phyloP scores from a whole-genome alignment of 92 coral and sea anemone genomes.

The Diadumene lineata region DNA sequence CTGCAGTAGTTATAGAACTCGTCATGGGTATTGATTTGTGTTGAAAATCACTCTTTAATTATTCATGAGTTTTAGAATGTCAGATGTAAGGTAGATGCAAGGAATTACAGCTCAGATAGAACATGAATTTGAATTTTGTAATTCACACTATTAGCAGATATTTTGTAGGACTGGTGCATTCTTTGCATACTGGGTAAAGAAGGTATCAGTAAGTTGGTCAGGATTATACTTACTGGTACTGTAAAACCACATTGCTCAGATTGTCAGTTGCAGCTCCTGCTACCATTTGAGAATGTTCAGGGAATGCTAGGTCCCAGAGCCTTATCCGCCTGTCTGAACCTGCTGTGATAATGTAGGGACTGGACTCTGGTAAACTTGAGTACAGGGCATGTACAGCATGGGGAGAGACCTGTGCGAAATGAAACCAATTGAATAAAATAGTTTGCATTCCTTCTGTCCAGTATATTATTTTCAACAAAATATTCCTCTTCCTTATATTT shows the following conservation, averaged over 20 bases:
- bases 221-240: constrained; percentile 94
- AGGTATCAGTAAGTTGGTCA: background rate
- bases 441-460: no score
- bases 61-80: no score
- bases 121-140: no score
- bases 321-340: constrained; percentile 98
- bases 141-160: no score
- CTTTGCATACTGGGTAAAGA: background rate
- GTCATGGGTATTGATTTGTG: no score
- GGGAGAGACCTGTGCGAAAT: constrained; percentile 79
- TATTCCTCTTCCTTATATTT: no score
- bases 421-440: background rate
- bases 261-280: constrained; percentile 95
- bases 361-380: constrained; percentile 85
- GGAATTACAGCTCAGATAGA: no score
- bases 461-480: no score
- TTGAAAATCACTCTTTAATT: no score
- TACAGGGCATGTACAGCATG: constrained; percentile 92
- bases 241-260: constrained; percentile 81
- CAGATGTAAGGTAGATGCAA: no score
- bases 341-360: constrained; percentile 95
- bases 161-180: background rate
- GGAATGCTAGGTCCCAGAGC: constrained; percentile 94
- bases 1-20: no score
- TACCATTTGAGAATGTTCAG: constrained; percentile 93